Evolutionary conservation across 2,888 invertebrate species (phyloP).

Genomic region (Leptopterna dolabrata): DNA sequence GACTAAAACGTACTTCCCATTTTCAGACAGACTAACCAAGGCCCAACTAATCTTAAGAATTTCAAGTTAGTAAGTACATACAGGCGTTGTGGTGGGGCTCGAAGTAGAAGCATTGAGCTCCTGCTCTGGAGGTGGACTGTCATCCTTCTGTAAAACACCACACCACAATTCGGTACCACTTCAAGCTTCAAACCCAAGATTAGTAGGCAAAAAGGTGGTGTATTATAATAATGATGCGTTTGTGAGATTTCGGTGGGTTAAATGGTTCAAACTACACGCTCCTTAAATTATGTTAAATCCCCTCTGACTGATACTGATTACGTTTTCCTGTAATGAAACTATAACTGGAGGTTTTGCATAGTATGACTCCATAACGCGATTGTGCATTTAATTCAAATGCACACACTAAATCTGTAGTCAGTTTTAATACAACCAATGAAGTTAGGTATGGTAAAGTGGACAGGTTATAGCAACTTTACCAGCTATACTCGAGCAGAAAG

Average conservation of each 20-base stretch:
- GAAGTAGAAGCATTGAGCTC: conserved; percentile 48
- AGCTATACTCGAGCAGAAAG: no score
- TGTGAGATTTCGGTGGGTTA: not conserved
- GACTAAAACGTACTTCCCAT: not conserved
- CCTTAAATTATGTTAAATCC: not conserved
- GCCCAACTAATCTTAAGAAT: not conserved
- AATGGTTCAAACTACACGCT: not conserved
- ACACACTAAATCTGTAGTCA: no score
- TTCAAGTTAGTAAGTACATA: conserved; percentile 57
- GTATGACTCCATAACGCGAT: no score
- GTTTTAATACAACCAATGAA: no score
- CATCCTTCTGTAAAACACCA: conserved; percentile 67
- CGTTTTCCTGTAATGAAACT: no score
- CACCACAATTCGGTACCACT: conserved; percentile 53
- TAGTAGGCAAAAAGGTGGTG: conserved; percentile 18
- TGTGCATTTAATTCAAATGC: no score
- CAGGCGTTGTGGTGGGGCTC: conserved; percentile 58
- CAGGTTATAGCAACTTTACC: no score
- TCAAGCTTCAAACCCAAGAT: conserved; percentile 23
- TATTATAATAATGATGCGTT: not conserved
- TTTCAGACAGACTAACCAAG: not conserved
- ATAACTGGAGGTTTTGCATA: no score
- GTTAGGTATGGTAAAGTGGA: no score
- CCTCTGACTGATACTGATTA: not conserved
- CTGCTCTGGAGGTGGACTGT: conserved; percentile 65